A percentile compares a stretch with the other conserved stretches of the same genome.
Conservation (phyloP, 2,797 vertebrate species). For the Microhierax caerulescens region DNA sequence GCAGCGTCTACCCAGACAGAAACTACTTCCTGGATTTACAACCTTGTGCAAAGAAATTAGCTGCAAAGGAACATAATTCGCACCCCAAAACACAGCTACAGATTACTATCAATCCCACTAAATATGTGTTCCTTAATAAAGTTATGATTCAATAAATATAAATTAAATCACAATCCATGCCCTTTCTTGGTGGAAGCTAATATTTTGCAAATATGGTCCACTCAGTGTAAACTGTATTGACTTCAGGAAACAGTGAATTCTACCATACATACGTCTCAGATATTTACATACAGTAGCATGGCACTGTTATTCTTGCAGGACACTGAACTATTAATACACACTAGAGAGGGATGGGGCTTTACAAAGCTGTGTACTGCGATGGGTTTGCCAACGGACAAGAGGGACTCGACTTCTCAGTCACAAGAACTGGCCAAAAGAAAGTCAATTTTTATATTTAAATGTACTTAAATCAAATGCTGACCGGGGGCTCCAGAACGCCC, state of each 20-base stretch:
- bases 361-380: neutral
- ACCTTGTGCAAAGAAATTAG: slow-evolving; percentile 21
- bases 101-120: neutral
- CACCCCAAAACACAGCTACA: neutral
- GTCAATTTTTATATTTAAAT: neutral
- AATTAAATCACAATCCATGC: slow-evolving; percentile 16
- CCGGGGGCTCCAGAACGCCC: neutral
- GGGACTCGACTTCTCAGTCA: neutral
- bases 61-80: slow-evolving; percentile 20
- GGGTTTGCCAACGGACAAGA: neutral
- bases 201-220: slow-evolving; percentile 65
- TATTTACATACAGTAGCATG: slow-evolving; percentile 46
- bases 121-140: neutral
- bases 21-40: slow-evolving; percentile 24
- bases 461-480: neutral
- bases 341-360: neutral
- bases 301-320: slow-evolving; percentile 25
- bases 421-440: neutral
- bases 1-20: neutral
- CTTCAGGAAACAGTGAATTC: slow-evolving; percentile 35
- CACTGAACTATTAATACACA: neutral
- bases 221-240: slow-evolving; percentile 61
- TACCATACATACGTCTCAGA: neutral
- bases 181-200: neutral
- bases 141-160: slow-evolving; percentile 11